Percentiles rank a stretch among this genome's conserved stretches.
Evolutionary conservation across 2,113 vertebrate species (phyloP).

Genomic region (Numenius arquata): DNA sequence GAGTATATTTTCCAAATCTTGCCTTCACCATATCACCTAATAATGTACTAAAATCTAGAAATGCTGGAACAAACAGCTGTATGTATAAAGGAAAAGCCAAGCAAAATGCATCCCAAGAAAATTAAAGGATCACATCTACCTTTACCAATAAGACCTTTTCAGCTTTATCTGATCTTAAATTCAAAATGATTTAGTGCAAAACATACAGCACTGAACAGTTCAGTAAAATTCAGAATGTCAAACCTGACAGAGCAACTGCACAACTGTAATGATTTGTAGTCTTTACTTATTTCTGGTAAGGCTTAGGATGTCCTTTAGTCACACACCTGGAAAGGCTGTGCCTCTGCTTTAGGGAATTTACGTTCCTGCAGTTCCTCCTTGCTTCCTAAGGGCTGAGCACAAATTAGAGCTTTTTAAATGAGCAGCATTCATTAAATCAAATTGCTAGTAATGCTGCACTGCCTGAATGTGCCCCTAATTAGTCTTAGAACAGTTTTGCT

Average conservation of each 20-base stretch:
- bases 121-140: background rate
- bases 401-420: slow-evolving; percentile 41
- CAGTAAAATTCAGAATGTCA: background rate
- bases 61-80: background rate
- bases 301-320: background rate
- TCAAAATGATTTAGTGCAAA: background rate
- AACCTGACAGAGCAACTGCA: background rate
- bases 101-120: background rate
- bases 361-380: background rate
- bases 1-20: background rate
- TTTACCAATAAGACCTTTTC: background rate
- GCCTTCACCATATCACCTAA: background rate
- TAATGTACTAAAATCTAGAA: background rate
- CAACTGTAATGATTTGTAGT: background rate
- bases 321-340: background rate
- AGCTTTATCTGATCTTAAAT: background rate
- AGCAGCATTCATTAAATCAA: slow-evolving; percentile 16
- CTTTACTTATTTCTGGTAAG: background rate
- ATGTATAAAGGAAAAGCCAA: background rate
- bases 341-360: slow-evolving; percentile 7
- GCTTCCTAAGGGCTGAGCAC: background rate
- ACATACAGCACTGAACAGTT: background rate
- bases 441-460: background rate
- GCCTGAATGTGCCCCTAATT: background rate
- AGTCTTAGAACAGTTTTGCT: background rate